These are phyloP conservation scores for Oreochromis mossambicus DNA, from an alignment of 2,797 vertebrate genomes.

Conservation along the genomic window DNA sequence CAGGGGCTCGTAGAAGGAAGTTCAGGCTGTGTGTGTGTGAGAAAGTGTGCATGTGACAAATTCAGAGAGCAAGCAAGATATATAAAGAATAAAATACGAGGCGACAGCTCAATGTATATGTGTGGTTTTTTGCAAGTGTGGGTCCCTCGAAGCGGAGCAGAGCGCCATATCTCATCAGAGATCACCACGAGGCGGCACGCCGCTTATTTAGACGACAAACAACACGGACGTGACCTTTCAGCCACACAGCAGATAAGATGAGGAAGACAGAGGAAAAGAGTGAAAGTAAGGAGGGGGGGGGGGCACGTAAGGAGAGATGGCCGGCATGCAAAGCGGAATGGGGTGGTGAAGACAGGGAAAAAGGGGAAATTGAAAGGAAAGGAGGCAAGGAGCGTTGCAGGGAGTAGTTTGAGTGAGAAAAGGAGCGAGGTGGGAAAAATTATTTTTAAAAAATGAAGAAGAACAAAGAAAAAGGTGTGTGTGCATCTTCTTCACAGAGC, in stretches of 20 bases:
- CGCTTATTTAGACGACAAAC: slow-evolving; percentile 81
- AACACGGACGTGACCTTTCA: slow-evolving; percentile 80
- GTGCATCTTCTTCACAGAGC: background rate
- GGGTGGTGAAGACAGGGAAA: slow-evolving; percentile 30
- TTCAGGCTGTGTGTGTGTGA: background rate
- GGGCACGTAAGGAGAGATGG: background rate
- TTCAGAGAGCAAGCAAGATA: slow-evolving; percentile 28
- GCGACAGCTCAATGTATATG: slow-evolving; percentile 38
- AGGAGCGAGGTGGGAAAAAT: background rate
- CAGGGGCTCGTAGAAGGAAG: background rate
- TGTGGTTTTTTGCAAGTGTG: background rate
- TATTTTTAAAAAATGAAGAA: background rate
- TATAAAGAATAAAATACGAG: slow-evolving; percentile 55
- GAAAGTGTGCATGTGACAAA: background rate
- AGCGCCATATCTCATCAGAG: slow-evolving; percentile 67
- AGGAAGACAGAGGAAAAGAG: slow-evolving; percentile 34
- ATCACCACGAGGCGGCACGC: slow-evolving; percentile 58
- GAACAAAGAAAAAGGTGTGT: background rate
- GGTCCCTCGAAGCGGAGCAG: slow-evolving; percentile 1
- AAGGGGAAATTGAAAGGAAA: slow-evolving; percentile 42
- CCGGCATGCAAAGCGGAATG: slow-evolving; percentile 18
- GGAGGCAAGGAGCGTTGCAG: background rate
- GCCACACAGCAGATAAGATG: slow-evolving; percentile 66
- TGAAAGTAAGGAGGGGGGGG: slow-evolving; percentile 15
- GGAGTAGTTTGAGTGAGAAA: background rate